Percentiles rank a stretch among this genome's conserved stretches.
phyloP scores from a whole-genome alignment of 2,888 invertebrate species.

The Catotricha subobsoleta region DNA sequence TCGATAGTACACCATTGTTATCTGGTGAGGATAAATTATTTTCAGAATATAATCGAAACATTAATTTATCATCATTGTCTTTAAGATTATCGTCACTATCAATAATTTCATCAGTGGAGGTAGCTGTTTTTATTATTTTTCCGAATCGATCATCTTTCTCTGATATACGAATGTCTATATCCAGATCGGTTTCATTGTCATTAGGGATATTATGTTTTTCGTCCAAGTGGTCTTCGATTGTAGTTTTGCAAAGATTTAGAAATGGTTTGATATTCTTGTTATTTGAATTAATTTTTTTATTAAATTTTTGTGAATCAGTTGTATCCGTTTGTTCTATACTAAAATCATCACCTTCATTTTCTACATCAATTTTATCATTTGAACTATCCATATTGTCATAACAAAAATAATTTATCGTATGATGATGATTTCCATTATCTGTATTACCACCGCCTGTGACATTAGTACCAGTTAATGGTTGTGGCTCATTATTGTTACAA shows the following conservation, averaged over 20 bases:
- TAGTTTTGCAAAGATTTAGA: neutral
- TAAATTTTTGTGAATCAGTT: neutral
- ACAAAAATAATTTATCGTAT: conserved; percentile 11
- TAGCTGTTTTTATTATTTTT: no score
- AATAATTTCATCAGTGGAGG: no score
- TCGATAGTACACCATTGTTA: neutral
- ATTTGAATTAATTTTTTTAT: conserved; percentile 1
- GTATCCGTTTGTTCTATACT: neutral
- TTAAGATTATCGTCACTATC: neutral
- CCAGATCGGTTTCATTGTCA: neutral
- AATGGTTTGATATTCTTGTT: neutral
- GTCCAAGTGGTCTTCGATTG: neutral
- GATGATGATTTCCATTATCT: conserved; percentile 18
- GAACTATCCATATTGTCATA: conserved; percentile 14
- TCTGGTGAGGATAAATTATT: neutral
- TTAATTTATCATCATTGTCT: neutral
- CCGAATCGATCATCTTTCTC: neutral
- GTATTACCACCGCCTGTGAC: neutral
- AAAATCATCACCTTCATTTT: conserved; percentile 23
- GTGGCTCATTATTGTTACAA: neutral
- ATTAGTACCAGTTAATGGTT: neutral
- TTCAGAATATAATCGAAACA: neutral
- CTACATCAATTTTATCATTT: conserved; percentile 27
- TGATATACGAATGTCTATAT: neutral
- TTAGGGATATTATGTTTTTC: neutral